Evolutionary conservation across 2,113 vertebrate genomes (phyloP).

Genomic region (Erpornis zantholeuca): DNA sequence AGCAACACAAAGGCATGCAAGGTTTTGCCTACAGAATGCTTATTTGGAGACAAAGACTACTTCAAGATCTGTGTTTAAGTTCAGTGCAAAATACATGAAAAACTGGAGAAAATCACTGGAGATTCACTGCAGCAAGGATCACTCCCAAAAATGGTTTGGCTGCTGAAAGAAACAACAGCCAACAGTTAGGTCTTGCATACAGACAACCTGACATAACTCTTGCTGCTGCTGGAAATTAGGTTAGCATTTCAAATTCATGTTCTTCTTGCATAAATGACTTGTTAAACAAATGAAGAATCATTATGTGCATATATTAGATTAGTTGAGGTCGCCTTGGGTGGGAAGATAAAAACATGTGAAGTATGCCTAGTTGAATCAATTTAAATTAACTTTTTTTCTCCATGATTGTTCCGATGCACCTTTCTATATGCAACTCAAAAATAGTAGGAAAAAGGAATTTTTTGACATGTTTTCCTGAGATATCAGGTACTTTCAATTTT

Average conservation of each 20-base stretch:
- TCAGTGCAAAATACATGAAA: background rate
- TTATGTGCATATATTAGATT: slow-evolving; percentile 13
- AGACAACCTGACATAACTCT: background rate
- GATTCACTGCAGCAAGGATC: background rate
- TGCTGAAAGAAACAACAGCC: background rate
- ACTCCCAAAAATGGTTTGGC: background rate
- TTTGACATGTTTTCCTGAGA: background rate
- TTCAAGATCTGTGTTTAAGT: background rate
- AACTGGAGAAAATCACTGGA: background rate
- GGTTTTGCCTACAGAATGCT: background rate
- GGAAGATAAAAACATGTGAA: background rate
- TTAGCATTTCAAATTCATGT: background rate
- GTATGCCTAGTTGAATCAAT: background rate
- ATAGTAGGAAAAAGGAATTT: background rate
- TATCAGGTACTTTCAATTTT: background rate
- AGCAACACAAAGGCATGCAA: background rate
- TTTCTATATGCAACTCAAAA: background rate
- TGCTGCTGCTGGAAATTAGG: background rate
- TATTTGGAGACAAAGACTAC: background rate
- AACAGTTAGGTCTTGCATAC: background rate
- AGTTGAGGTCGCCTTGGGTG: background rate
- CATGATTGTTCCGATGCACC: background rate
- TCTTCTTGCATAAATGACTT: background rate
- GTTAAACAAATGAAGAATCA: slow-evolving; percentile 20
- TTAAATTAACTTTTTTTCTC: background rate